phyloP scores from a whole-genome alignment of 2,797 vertebrate species.

The Chaunax sp. region DNA sequence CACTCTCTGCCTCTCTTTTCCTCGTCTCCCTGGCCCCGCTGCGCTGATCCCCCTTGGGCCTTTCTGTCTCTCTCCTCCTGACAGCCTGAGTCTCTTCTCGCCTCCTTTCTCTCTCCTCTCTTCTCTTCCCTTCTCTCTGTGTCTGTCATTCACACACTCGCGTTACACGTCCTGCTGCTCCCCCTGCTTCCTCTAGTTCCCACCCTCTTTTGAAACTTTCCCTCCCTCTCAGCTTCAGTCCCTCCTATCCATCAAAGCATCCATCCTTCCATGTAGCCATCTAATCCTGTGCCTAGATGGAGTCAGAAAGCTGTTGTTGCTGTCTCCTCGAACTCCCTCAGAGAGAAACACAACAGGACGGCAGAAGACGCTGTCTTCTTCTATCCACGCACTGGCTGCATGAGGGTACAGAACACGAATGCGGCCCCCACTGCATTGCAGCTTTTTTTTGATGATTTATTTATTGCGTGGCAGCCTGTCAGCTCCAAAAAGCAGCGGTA shows the following conservation, averaged over 20 bases:
- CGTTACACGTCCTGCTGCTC: constrained; percentile 64
- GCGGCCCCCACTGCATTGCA: constrained; percentile 81
- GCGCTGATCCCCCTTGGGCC: constrained; percentile 72
- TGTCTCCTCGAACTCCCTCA: constrained; percentile 58
- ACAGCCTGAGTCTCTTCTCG: constrained; percentile 68
- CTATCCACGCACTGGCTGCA: constrained; percentile 66
- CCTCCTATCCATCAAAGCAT: constrained; percentile 72
- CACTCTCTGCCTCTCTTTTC: constrained; percentile 57
- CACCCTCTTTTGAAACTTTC: constrained; percentile 75
- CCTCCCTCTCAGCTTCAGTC: constrained; percentile 68
- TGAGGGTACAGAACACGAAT: constrained; percentile 64
- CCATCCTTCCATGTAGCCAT: constrained; percentile 62
- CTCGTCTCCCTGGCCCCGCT: constrained; percentile 48
- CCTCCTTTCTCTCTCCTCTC: constrained; percentile 49
- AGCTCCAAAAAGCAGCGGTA: constrained; percentile 75
- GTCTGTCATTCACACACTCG: constrained; percentile 75
- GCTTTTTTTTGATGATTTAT: constrained; percentile 81
- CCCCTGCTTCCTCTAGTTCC: constrained; percentile 66
- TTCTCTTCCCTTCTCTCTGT: constrained; percentile 66
- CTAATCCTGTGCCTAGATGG: constrained; percentile 50
- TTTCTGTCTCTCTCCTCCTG: constrained; percentile 72
- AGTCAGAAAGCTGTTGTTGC: constrained; percentile 59
- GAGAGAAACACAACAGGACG: constrained; percentile 54
- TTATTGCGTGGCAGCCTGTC: constrained; percentile 81
- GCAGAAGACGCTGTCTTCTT: constrained; percentile 71